Conservation (phyloP, 2,888 invertebrate species). For the Pachymerium ferrugineum region DNA sequence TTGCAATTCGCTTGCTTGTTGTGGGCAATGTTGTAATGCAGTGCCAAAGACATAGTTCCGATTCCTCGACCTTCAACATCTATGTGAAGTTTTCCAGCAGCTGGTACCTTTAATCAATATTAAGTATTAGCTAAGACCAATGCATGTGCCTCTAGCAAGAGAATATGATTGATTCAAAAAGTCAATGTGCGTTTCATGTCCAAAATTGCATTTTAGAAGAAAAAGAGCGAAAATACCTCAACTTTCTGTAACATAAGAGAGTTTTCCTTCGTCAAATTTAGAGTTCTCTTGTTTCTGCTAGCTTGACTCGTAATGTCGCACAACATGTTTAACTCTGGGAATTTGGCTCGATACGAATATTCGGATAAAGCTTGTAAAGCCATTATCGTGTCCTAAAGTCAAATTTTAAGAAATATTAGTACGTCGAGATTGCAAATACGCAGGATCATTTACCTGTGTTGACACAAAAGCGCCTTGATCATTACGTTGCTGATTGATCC, state of each 20-base stretch:
- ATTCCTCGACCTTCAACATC: conserved; percentile 4
- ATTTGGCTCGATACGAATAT: background rate
- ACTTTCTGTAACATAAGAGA: background rate
- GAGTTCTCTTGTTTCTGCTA: background rate
- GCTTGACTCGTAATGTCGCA: background rate
- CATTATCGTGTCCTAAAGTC: conserved; percentile 29
- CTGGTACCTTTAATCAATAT: conserved; percentile 3
- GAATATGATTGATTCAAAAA: background rate
- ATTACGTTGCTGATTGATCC: conserved; percentile 28
- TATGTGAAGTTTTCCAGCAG: background rate
- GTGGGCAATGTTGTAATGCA: conserved; percentile 27
- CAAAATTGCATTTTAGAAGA: background rate
- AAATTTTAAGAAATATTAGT: background rate
- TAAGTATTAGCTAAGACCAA: background rate
- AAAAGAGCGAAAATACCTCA: conserved; percentile 27
- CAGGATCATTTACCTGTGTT: conserved; percentile 22
- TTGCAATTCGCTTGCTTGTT: background rate
- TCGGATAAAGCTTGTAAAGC: conserved; percentile 27
- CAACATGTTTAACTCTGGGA: background rate
- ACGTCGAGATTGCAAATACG: background rate
- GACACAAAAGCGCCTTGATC: conserved; percentile 24
- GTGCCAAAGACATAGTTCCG: conserved; percentile 1
- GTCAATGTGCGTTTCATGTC: background rate
- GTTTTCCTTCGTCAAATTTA: background rate
- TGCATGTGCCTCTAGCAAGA: conserved; percentile 12